Conservation (phyloP, 37 sponge, comb jelly and placozoan species). For the Tethya wilhelma region DNA sequence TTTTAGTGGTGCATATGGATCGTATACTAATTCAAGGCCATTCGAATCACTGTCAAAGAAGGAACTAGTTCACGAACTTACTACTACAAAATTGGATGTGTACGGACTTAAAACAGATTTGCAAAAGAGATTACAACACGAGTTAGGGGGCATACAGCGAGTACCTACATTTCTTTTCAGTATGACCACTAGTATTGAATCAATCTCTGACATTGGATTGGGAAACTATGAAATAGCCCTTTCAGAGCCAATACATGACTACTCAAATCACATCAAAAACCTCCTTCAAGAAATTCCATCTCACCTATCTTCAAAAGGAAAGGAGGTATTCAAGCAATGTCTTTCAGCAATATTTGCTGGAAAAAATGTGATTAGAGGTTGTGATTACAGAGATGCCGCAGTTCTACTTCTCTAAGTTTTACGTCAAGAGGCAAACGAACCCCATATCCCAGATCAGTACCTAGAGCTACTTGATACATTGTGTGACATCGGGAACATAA, state of each 20-base stretch:
- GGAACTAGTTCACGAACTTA: not conserved
- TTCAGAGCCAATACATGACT: not conserved
- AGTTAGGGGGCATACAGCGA: not conserved
- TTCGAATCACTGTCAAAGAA: not conserved
- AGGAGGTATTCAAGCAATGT: not conserved
- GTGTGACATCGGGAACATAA: not conserved
- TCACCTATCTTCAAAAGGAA: not conserved
- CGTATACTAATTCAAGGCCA: not conserved
- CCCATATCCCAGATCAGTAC: not conserved
- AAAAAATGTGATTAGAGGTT: not conserved
- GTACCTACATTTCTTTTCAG: not conserved
- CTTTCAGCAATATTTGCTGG: not conserved
- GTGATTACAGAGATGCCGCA: not conserved
- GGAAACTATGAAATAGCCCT: not conserved
- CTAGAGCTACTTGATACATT: not conserved
- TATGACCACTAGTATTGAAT: not conserved
- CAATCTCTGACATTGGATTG: not conserved
- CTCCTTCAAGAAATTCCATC: not conserved
- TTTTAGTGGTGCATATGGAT: not conserved
- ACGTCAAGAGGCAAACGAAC: not conserved
- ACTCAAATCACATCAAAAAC: conserved; percentile 3
- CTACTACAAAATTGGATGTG: not conserved
- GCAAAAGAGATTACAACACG: not conserved
- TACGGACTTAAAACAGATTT: not conserved
- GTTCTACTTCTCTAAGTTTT: not conserved